Conservation (phyloP, 2,797 vertebrate genomes). For the Megalops cyprinoides region DNA sequence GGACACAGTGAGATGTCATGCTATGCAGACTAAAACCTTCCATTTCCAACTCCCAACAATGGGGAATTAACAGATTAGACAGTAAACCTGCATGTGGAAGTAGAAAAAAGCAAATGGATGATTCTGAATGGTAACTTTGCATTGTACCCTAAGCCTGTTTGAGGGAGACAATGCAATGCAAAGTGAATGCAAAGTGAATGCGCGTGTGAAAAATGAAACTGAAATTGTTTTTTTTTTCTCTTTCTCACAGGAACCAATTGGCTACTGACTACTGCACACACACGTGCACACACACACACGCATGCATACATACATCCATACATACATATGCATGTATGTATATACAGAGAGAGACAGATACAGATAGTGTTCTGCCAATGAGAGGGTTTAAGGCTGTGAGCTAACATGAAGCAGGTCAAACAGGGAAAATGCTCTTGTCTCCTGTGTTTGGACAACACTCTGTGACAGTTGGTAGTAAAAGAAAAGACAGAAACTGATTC, state of each 20-base stretch:
- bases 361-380: no score
- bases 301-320: no score
- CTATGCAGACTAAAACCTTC: not conserved
- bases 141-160: not conserved
- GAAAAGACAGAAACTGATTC: no score
- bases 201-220: not conserved
- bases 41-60: conserved; percentile 1
- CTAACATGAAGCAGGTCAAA: no score
- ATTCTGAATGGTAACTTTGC: not conserved
- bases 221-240: not conserved
- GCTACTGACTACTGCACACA: not conserved
- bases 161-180: not conserved
- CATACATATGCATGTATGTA: no score
- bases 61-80: not conserved
- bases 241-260: not conserved
- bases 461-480: no score
- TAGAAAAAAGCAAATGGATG: not conserved
- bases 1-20: not conserved
- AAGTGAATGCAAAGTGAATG: not conserved
- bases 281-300: no score
- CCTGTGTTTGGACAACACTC: not conserved
- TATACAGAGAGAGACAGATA: no score
- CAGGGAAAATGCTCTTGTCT: no score
- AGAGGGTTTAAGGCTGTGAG: no score
- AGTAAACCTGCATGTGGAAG: not conserved